phyloP scores from a whole-genome alignment of 2,113 vertebrate genomes.

The human region DNA sequence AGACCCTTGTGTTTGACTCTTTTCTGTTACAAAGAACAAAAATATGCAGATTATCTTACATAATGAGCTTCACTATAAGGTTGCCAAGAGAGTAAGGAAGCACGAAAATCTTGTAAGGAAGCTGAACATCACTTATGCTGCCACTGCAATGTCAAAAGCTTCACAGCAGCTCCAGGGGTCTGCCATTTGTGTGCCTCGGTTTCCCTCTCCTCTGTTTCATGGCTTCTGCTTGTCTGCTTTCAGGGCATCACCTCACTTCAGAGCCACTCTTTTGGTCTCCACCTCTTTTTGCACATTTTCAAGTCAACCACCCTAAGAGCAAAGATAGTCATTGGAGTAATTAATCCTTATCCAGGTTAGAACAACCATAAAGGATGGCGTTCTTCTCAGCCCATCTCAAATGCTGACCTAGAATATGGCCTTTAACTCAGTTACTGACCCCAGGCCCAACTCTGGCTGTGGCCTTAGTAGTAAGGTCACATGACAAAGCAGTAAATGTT shows the following conservation, averaged over 20 bases:
- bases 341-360: neutral
- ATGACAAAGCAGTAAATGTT: neutral
- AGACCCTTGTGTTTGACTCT: neutral
- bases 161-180: neutral
- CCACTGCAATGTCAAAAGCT: neutral
- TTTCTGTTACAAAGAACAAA: conserved; percentile 12
- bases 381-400: neutral
- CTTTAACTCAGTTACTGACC: neutral
- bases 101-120: neutral
- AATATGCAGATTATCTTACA: neutral
- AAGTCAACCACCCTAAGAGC: neutral
- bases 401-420: neutral
- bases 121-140: neutral
- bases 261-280: neutral
- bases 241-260: neutral
- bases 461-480: neutral
- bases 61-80: neutral
- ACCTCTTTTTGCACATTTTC: neutral
- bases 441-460: neutral
- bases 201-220: neutral
- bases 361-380: neutral
- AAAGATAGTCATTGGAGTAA: neutral
- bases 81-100: neutral
- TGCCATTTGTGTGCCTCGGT: neutral
- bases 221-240: neutral